These are phyloP conservation scores for Neoascia interrupta DNA, from an alignment of 2,888 invertebrate genomes.

Conservation along the genomic window DNA sequence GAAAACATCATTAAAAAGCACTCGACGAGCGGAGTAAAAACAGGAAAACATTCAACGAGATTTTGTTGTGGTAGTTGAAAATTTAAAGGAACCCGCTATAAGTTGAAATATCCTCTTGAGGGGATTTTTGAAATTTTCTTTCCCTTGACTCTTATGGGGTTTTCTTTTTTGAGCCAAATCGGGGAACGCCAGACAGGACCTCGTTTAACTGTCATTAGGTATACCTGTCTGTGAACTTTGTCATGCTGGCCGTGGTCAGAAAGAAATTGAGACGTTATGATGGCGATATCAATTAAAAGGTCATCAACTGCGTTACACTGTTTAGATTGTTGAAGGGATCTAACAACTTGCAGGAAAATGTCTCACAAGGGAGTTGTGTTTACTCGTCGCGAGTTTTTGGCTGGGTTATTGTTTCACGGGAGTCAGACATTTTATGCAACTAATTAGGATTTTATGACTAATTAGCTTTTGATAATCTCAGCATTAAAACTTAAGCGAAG, in stretches of 20 bases:
- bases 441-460: too few species aligned
- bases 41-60: conserved; percentile 44
- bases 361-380: too few species aligned
- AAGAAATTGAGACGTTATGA: too few species aligned
- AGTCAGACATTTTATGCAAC: too few species aligned
- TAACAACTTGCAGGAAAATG: too few species aligned
- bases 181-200: conserved; percentile 33
- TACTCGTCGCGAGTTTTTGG: too few species aligned
- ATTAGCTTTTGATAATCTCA: too few species aligned
- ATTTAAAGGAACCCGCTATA: not conserved
- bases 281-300: conserved; percentile 27
- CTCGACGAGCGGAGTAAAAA: conserved; percentile 40
- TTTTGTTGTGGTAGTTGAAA: conserved; percentile 16
- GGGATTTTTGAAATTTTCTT: conserved; percentile 11
- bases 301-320: too few species aligned
- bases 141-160: conserved; percentile 6
- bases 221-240: conserved; percentile 11
- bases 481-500: too few species aligned
- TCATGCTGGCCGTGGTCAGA: too few species aligned
- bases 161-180: not conserved
- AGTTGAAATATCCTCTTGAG: not conserved
- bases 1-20: conserved; percentile 65
- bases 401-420: too few species aligned
- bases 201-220: conserved; percentile 53
- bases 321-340: too few species aligned